Evolutionary conservation across 2,888 invertebrate genomes (phyloP).

Genomic region (Machimus atricapillus): DNA sequence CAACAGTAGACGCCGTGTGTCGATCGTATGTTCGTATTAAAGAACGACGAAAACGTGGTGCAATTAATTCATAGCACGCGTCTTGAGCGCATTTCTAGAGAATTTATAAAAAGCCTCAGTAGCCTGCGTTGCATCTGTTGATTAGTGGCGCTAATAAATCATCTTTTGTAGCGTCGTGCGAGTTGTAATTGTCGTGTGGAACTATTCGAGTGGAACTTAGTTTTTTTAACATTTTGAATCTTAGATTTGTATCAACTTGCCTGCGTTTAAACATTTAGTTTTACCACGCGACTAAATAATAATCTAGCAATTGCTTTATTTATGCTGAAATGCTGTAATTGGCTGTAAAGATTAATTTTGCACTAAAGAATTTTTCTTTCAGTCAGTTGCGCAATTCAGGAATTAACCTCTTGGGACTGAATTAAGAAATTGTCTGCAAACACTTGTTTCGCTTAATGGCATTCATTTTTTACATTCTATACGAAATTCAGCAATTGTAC

Average conservation of each 20-base stretch:
- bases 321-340: too few species aligned
- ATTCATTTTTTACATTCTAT: too few species aligned
- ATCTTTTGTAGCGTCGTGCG: neutral
- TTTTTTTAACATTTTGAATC: neutral
- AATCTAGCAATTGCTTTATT: too few species aligned
- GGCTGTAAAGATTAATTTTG: too few species aligned
- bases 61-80: slow-evolving; percentile 33
- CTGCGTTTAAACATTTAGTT: neutral
- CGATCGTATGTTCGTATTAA: neutral
- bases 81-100: neutral
- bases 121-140: slow-evolving; percentile 28
- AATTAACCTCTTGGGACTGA: neutral
- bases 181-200: neutral
- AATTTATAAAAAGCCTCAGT: slow-evolving; percentile 17
- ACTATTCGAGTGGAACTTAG: neutral
- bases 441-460: neutral
- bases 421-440: neutral
- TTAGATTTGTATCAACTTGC: neutral
- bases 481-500: too few species aligned
- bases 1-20: neutral
- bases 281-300: too few species aligned
- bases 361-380: neutral
- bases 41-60: neutral
- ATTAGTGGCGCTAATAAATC: slow-evolving; percentile 33
- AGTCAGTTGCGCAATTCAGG: neutral